Percentiles rank a stretch among this genome's conserved stretches.
Evolutionary conservation across 2,797 vertebrate species (phyloP).

Genomic region (Sardinella longiceps): DNA sequence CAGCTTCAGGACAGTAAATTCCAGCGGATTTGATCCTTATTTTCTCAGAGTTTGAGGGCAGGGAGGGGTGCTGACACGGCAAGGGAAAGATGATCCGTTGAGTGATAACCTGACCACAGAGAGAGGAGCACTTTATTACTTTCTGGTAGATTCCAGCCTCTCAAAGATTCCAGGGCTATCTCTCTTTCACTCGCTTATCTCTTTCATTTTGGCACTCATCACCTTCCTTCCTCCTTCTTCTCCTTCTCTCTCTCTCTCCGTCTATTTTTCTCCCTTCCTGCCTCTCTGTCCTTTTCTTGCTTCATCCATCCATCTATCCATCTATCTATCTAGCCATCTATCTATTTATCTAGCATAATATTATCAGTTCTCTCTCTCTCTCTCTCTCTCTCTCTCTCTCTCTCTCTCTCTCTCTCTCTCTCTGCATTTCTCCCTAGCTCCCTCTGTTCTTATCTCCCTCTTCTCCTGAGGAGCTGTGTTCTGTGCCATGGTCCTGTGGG

Average conservation of each 20-base stretch:
- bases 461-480: not conserved
- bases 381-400: too few species aligned
- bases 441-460: not conserved
- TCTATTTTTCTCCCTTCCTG: not conserved
- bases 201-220: not conserved
- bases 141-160: not conserved
- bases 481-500: not conserved
- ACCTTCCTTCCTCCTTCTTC: not conserved
- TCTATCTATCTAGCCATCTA: not conserved
- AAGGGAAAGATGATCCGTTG: not conserved
- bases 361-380: not conserved
- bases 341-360: not conserved
- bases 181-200: not conserved
- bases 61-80: not conserved
- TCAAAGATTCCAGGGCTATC: not conserved
- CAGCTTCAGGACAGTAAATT: not conserved
- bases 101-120: not conserved
- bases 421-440: not conserved
- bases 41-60: not conserved
- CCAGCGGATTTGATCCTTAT: not conserved
- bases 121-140: not conserved
- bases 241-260: not conserved
- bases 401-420: not conserved
- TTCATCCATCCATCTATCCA: not conserved
- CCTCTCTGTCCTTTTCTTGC: not conserved